Evolutionary conservation across 2,888 invertebrate genomes (phyloP), one percentile per base, ranked within the genome.

Genomic region (Nephrotoma flavescens): DNA sequence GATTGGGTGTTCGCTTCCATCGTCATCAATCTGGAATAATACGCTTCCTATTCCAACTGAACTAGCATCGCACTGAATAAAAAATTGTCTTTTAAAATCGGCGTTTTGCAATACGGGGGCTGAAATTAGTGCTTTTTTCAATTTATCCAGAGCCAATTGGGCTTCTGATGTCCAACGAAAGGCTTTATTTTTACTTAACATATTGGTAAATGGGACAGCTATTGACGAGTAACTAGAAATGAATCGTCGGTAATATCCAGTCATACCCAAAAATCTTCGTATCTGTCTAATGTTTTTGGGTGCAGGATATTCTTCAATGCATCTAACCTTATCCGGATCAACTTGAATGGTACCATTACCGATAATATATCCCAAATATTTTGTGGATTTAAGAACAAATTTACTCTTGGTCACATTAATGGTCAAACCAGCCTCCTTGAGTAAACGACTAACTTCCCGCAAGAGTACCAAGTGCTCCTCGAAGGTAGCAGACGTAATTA

Each of bases 111-210:
- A 2, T n/a, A 71, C 71, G 12, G 11, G 71, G 2, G 71, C 71
- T 12, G 87, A 57, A 3, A 86, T 87, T 41, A 87, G 12, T 0
- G 85, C 6, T n/a, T 19, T 4, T 45, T 88, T 88, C 5, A 88
- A 41, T 19, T 57, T 86, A 6, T 86, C 52, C 44, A 87, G 87
- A 4, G 87, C 83, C 3, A n/a, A 4, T 52, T 87, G 86, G 0
- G 87, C 87, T 11, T 87, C 87, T 6, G 9, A 1, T 5, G 87
- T 87, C 87, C 88, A 88, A 6, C 19, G 2, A 87, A 87, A 88
- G 7, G 86, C 85, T 44, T 87, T 86, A 42, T 88, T 87, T n/a
- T 86, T 86, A 0, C 86, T 87, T 9, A 88, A 19, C 0, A 86
- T 44, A 52, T 87, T 87, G 1, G 87, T 87, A 19, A 19, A 1